These are phyloP conservation scores for Drosophila greeni DNA, from an alignment of 2,888 invertebrate genomes.

Conservation along the genomic window DNA sequence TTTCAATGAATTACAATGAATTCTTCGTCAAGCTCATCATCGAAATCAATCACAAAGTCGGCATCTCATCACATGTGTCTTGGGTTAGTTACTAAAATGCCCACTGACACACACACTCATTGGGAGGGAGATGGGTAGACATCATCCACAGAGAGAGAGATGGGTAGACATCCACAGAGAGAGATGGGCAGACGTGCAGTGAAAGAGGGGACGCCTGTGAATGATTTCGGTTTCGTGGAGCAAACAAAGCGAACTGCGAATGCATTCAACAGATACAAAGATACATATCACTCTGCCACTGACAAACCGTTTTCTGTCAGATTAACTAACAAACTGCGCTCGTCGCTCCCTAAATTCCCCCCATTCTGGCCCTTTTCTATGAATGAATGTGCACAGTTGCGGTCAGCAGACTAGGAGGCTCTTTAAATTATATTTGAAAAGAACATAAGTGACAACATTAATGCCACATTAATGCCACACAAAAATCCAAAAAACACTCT, in stretches of 20 bases:
- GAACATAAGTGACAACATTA: neutral
- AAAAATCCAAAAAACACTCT: neutral
- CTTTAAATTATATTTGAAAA: neutral
- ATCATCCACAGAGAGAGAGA: conserved; percentile 4
- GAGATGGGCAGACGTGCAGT: neutral
- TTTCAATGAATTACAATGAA: conserved; percentile 47
- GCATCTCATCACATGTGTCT: conserved; percentile 57
- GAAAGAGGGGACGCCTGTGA: conserved; percentile 30
- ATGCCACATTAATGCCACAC: too few relatives aligned
- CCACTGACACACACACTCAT: conserved; percentile 14
- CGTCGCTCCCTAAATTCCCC: conserved; percentile 22
- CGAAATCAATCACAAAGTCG: conserved; percentile 54
- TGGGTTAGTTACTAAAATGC: conserved; percentile 40
- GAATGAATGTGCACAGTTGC: conserved; percentile 2
- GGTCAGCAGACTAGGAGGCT: conserved; percentile 2
- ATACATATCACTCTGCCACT: conserved; percentile 58
- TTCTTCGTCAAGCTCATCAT: conserved; percentile 42
- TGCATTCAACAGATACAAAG: conserved; percentile 57
- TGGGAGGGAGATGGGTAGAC: neutral
- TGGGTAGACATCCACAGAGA: neutral
- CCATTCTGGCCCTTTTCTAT: conserved; percentile 12
- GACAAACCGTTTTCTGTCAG: conserved; percentile 68
- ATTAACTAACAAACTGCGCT: conserved; percentile 62
- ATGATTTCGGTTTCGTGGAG: conserved; percentile 25
- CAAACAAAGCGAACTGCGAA: conserved; percentile 41